Conservation (phyloP, 2,888 invertebrate genomes). For the Andrena hattorfiana region DNA sequence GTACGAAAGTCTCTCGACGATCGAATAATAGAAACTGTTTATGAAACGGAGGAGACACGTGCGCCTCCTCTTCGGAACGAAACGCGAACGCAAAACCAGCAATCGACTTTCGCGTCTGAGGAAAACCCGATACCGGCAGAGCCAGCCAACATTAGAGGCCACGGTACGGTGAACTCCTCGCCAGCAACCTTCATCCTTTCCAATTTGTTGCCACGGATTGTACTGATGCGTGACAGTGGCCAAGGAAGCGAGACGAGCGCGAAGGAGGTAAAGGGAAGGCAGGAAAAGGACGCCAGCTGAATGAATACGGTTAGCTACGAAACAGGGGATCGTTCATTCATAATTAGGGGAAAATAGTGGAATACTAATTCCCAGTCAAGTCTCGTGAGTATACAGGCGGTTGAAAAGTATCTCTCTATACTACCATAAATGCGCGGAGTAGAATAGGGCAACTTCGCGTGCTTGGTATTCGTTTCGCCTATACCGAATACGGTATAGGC, state of each 20-base stretch:
- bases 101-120: constrained; percentile 38
- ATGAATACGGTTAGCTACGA: constrained; percentile 30
- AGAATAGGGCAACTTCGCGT: too few species aligned
- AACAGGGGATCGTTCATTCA: constrained; percentile 11
- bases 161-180: constrained; percentile 71
- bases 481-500: too few species aligned
- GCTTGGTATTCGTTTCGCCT: too few species aligned
- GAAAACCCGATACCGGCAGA: constrained; percentile 34
- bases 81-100: not conserved
- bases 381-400: not conserved
- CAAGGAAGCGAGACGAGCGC: constrained; percentile 62
- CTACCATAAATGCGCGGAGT: too few species aligned
- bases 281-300: constrained; percentile 26
- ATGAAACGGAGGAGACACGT: not conserved
- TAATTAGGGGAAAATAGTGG: not conserved
- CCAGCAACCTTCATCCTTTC: constrained; percentile 63
- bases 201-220: constrained; percentile 58
- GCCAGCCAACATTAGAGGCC: constrained; percentile 48
- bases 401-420: too few species aligned
- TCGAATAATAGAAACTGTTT: not conserved
- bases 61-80: not conserved
- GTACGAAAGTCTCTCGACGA: too few species aligned
- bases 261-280: constrained; percentile 18
- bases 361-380: not conserved
- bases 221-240: constrained; percentile 55